Base-by-base conservation (phyloP, 2,113 vertebrate species). In the Cyprinus carpio region DNA sequence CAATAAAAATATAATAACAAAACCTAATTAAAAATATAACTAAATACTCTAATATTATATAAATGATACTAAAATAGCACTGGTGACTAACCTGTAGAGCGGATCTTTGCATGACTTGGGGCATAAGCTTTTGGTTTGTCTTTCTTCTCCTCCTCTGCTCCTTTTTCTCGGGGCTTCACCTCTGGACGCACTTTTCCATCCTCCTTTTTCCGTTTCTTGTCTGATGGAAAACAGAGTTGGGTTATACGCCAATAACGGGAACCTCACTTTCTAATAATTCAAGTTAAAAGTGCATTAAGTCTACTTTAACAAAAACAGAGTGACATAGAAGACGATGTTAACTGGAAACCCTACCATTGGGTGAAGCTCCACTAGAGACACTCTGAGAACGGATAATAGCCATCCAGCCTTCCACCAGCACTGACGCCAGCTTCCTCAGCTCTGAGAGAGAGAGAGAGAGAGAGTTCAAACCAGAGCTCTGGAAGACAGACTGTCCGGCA, bases 321-420 rank as follows among this genome's bases (percentile, higher is more conserved):
- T 20, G 34, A 40, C 34, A 69, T 1, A 23, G 4, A 37, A 23
- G 9, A 58, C 6, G 62, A 8, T 18, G 31, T 2, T 31, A 40
- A 13, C 2, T 16, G 2, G 0, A 16, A n/a, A 34, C 0, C 7
- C 1, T 93, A 95, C 95, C 95, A 40, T 93, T 92, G 56, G 94
- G 91, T 6, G 92, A 92, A 49, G n/a, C 90, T 18, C 78, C 89
- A 13, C 93, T 91, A 82, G 95, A 92, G 6, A 96, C 94, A 1
- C 97, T 99, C 88, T 99, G 97, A 37, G 97, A 97, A 20, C 97
- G 96, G 84, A 99, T 98, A 13, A 95, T 96, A 0, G 95, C 96
- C 97, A 99, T 98, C 97, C 97, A 98, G 81, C 97, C 96, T 0
- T 96, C 96, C n/a, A 99, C 97, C 0, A 99, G 93, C 84, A 97